phyloP scores from a whole-genome alignment of 37 sponge, comb jelly and placozoan genomes.

The Cladorhizidae sp. region DNA sequence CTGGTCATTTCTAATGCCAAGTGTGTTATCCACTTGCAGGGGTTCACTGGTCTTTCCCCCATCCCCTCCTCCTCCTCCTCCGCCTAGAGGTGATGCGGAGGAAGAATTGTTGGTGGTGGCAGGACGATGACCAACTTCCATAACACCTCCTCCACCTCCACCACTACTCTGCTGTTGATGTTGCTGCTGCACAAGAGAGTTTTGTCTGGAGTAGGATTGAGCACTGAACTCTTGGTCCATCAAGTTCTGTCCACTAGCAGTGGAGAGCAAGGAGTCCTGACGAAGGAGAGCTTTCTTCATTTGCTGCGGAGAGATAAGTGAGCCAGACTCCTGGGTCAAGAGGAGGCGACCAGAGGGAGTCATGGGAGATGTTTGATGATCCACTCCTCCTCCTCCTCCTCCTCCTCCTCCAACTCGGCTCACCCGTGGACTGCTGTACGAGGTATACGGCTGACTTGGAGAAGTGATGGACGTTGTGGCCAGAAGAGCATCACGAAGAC shows the following conservation, averaged over 20 bases:
- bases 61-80: neutral
- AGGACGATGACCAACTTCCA: neutral
- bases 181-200: constrained; percentile 1
- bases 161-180: neutral
- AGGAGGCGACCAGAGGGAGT: constrained; percentile 17
- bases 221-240: constrained; percentile 12
- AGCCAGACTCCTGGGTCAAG: constrained; percentile 21
- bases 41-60: constrained; percentile 4
- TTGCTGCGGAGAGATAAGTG: constrained; percentile 33
- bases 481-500: constrained; percentile 53
- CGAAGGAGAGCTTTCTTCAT: neutral
- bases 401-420: neutral
- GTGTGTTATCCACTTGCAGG: constrained; percentile 42
- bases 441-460: neutral
- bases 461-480: constrained; percentile 5
- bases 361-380: constrained; percentile 25
- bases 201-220: constrained; percentile 12
- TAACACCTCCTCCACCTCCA: neutral
- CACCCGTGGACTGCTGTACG: constrained; percentile 24
- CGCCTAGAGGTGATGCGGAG: neutral
- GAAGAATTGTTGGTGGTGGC: neutral
- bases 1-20: constrained; percentile 43
- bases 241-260: neutral
- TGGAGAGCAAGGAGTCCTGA: constrained; percentile 7
- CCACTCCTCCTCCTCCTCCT: neutral